Conservation (phyloP, 2,797 vertebrate genomes). For the Sylvia borin region DNA sequence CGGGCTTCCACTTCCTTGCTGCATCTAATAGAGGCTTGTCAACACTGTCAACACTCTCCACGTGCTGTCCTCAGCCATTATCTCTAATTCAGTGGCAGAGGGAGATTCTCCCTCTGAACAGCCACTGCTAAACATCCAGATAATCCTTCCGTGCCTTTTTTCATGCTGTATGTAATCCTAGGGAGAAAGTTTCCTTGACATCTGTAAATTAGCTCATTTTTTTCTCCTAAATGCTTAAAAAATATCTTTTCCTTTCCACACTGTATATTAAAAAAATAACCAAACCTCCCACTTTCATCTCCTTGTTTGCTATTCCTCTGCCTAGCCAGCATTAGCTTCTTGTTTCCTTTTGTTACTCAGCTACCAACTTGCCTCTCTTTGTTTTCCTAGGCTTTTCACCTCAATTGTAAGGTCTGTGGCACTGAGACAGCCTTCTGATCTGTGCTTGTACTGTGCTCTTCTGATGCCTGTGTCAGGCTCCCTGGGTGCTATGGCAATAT, state of each 20-base stretch:
- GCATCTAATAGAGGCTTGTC: background rate
- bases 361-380: background rate
- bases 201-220: background rate
- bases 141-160: background rate
- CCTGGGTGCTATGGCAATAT: background rate
- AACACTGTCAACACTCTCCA: background rate
- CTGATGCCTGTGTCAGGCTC: background rate
- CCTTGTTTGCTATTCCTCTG: background rate
- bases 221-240: background rate
- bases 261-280: background rate
- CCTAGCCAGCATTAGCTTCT: background rate
- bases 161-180: background rate
- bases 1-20: background rate
- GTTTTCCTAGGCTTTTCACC: conserved; percentile 1
- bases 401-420: background rate
- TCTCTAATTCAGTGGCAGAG: background rate
- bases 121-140: background rate
- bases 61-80: background rate
- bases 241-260: background rate
- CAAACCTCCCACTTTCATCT: background rate
- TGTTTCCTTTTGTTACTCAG: background rate
- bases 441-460: background rate
- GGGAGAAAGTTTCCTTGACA: background rate
- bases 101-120: background rate
- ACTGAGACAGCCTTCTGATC: background rate